Evolutionary conservation across 1,140 invertebrate species (phyloP), one percentile per base, ranked within the genome.

Genomic region (Drosophila neocordata): DNA sequence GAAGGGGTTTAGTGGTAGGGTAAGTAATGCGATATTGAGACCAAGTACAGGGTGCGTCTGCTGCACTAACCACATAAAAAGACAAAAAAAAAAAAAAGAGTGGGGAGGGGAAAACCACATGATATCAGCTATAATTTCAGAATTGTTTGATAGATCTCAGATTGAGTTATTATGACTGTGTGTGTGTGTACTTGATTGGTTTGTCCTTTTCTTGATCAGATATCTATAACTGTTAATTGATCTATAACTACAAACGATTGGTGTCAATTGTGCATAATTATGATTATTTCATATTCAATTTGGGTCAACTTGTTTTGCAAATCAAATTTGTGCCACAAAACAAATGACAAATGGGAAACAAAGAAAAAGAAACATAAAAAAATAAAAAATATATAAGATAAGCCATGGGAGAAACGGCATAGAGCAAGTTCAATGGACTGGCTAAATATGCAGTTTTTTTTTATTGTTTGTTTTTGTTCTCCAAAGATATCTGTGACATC

Each of bases 11-110:
- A 2, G 11, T 20, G 24, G 27, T 2, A 31, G 27, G 4, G 27
- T 3, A 13, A 24, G 81, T 74, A 62, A 85, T 78, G 55, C 27
- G 81, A 85, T 85, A 85, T 85, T 75, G 74, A 56, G 82, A 62
- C 65, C 81, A 85, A 85, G 81, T 85, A 82, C 78, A 62, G 67
- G 59, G 63, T 55, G 74, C 65, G 65, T 58, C 38, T 13, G 51
- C 41, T 56, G 52, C 52, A 55, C n/a, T 18, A 69, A 68, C 59
- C 71, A 18, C 73, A 69, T 57, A 48, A 52, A 41, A 64, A 70
- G 61, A 59, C 53, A 71, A 63, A 75, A 58, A 65, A 44, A 68
- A 55, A 68, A 48, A 18, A 41, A 53, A 18, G 22, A 8, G 11
- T 48, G 18, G 20, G 13, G 24, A 12, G 57, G 22, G 9, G 8